These are phyloP conservation scores for Thalassophryne amazonica DNA, from an alignment of 2,797 vertebrate genomes.

Conservation along the genomic window DNA sequence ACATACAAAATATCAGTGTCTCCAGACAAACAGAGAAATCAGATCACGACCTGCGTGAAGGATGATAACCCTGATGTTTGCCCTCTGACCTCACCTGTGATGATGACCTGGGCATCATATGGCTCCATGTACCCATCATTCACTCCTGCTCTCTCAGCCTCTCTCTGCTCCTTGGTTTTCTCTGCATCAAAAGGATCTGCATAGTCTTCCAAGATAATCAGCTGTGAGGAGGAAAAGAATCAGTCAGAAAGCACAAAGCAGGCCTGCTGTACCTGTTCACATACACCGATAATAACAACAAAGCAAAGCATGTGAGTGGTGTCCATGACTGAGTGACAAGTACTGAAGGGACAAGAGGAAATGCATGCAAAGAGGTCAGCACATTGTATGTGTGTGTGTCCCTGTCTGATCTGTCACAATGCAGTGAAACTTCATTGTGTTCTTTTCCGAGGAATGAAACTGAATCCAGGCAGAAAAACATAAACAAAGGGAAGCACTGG, in stretches of 20 bases:
- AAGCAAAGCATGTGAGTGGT: constrained; percentile 22
- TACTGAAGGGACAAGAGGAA: constrained; percentile 39
- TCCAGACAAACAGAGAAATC: too few relatives aligned
- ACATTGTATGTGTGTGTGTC: constrained; percentile 44
- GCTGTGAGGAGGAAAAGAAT: constrained; percentile 62
- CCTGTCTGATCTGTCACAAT: constrained; percentile 63
- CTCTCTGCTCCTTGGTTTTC: constrained; percentile 88
- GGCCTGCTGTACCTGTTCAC: constrained; percentile 4
- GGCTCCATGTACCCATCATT: constrained; percentile 98
- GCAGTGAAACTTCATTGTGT: constrained; percentile 49
- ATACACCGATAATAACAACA: constrained; percentile 19
- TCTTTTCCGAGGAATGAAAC: constrained; percentile 53
- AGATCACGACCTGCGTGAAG: neutral
- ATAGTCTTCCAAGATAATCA: constrained; percentile 95
- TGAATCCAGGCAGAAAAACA: constrained; percentile 37
- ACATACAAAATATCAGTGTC: too few relatives aligned
- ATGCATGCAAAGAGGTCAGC: constrained; percentile 65
- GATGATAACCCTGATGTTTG: neutral
- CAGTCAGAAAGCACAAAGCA: constrained; percentile 1
- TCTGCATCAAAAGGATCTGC: constrained; percentile 94
- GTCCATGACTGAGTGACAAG: constrained; percentile 48
- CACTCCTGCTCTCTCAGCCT: constrained; percentile 87
- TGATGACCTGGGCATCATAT: constrained; percentile 96
- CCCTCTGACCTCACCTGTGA: constrained; percentile 81
- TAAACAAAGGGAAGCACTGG: constrained; percentile 42